A percentile compares a stretch with the other conserved stretches of the same genome.
Conservation (phyloP, 2,797 vertebrate species). For the Alca torda region DNA sequence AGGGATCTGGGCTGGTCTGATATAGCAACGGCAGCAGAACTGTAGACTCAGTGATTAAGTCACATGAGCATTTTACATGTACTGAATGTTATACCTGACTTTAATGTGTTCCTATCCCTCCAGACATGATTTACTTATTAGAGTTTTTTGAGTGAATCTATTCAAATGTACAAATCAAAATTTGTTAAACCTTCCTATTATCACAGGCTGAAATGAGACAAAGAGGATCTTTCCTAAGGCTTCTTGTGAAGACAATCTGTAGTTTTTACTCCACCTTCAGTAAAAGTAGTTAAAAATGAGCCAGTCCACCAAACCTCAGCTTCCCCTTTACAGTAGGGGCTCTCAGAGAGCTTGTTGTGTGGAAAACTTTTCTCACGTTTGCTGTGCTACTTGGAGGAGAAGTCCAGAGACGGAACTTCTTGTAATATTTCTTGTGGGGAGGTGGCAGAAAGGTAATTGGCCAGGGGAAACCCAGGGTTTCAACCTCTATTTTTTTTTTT, state of each 20-base stretch:
- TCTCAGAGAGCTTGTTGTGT: not conserved
- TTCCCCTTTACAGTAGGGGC: not conserved
- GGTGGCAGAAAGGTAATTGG: not conserved
- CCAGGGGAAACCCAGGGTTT: not conserved
- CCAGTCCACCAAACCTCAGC: not conserved
- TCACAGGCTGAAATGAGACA: not conserved
- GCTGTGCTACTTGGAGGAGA: fast-evolving
- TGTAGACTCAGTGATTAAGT: not conserved
- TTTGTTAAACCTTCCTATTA: not conserved
- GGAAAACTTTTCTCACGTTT: not conserved
- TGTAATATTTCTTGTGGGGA: not conserved
- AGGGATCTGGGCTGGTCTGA: not conserved
- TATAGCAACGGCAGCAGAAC: not conserved
- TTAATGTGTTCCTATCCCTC: not conserved
- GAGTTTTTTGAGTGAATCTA: not conserved
- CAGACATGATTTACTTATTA: not conserved
- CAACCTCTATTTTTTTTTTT: not conserved
- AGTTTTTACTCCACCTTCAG: not conserved
- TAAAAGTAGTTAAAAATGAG: not conserved
- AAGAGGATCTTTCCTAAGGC: not conserved
- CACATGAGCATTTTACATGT: not conserved
- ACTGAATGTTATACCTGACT: not conserved
- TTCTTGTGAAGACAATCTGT: not conserved
- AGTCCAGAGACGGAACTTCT: not conserved
- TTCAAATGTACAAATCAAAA: not conserved